phyloP scores from a whole-genome alignment of 2,888 invertebrate species.

The Portevinia maculata region DNA sequence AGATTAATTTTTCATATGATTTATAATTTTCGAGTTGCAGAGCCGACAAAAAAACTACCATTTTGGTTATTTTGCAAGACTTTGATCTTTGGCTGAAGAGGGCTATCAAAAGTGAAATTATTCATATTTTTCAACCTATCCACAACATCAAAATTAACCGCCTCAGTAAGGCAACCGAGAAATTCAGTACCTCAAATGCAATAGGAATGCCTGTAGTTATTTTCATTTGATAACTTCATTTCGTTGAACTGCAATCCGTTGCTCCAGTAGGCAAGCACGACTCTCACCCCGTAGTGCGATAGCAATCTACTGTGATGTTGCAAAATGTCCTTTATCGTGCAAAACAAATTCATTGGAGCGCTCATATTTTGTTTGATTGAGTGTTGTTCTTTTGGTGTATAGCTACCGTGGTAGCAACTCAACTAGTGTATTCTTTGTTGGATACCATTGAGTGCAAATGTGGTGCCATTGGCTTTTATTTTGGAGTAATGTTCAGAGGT shows the following conservation, averaged over 20 bases:
- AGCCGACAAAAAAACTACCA: no score
- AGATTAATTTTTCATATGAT: no score
- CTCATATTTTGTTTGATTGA: constrained; percentile 34
- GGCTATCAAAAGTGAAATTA: no score
- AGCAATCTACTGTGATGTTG: constrained; percentile 45
- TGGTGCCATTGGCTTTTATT: constrained; percentile 31
- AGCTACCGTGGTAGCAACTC: not conserved
- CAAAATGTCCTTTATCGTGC: constrained; percentile 51
- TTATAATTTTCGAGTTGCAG: no score
- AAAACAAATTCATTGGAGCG: constrained; percentile 40
- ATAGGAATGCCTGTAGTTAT: constrained; percentile 29
- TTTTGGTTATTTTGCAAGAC: no score
- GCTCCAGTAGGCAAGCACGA: not conserved
- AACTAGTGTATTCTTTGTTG: not conserved
- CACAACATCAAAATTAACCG: constrained; percentile 14
- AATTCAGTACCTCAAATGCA: constrained; percentile 6
- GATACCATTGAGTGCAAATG: not conserved
- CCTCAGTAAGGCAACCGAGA: constrained; percentile 6
- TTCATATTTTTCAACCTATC: no score
- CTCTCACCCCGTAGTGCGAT: not conserved
- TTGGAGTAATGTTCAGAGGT: constrained; percentile 26
- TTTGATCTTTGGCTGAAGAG: no score
- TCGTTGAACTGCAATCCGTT: constrained; percentile 10
- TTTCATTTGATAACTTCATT: constrained; percentile 40
- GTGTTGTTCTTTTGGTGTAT: constrained; percentile 17